Evolutionary conservation across 2,888 invertebrate species (phyloP).

Genomic region (Escarpia spicata): DNA sequence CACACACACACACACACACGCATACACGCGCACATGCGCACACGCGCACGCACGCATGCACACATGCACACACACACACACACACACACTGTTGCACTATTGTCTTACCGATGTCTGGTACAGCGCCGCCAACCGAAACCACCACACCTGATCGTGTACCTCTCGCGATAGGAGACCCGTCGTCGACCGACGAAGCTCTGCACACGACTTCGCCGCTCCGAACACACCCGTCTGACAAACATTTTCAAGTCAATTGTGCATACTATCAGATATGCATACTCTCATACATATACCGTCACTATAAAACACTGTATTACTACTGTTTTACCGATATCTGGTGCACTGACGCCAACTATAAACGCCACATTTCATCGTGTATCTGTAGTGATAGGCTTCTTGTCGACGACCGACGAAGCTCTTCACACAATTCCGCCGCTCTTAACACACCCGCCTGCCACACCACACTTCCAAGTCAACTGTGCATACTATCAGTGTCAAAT

Average conservation of each 20-base stretch:
- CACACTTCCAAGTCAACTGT: neutral
- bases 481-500: neutral
- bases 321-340: neutral
- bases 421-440: neutral
- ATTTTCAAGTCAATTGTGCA: too few species aligned
- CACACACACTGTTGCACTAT: neutral
- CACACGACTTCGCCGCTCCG: neutral
- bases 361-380: neutral
- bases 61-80: too few species aligned
- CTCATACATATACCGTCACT: too few species aligned
- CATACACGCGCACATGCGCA: too few species aligned
- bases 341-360: neutral
- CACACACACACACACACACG: neutral
- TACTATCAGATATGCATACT: too few species aligned
- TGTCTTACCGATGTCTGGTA: neutral
- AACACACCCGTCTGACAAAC: neutral
- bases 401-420: neutral
- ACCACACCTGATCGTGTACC: neutral
- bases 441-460: neutral
- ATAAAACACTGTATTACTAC: neutral
- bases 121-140: neutral
- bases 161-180: neutral
- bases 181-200: neutral
- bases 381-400: neutral
- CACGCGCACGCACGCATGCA: too few species aligned